Evolutionary conservation across 2,888 invertebrate species (phyloP).

Genomic region (Andrena fulva): DNA sequence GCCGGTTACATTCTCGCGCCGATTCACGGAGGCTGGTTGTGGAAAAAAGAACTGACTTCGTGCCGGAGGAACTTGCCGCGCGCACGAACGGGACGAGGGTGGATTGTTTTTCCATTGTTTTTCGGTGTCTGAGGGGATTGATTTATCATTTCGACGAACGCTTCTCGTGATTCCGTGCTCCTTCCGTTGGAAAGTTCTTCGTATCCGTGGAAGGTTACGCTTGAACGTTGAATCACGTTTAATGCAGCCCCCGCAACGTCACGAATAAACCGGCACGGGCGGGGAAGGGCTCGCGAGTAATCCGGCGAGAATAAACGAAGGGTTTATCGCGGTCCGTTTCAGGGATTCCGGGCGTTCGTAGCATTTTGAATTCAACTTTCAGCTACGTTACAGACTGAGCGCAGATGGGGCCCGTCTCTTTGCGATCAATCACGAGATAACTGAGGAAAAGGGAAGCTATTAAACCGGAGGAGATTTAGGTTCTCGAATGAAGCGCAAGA

Average conservation of each 20-base stretch:
- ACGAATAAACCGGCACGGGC: constrained; percentile 22
- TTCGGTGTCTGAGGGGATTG: not conserved
- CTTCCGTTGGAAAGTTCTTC: not conserved
- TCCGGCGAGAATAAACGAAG: constrained; percentile 61
- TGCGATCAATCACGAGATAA: constrained; percentile 65
- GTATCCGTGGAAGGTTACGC: constrained; percentile 24
- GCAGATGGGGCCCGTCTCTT: constrained; percentile 38
- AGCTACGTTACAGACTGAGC: constrained; percentile 43
- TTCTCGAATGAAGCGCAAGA: constrained; percentile 56
- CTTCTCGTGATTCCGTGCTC: not conserved
- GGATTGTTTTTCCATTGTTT: not conserved
- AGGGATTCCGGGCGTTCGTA: constrained; percentile 48
- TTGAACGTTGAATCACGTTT: constrained; percentile 41
- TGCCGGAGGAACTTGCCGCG: not conserved
- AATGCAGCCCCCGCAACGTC: constrained; percentile 18
- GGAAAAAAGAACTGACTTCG: not conserved
- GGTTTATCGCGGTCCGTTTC: constrained; percentile 51
- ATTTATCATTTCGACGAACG: constrained; percentile 12
- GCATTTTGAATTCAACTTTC: constrained; percentile 63
- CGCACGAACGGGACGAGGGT: not conserved
- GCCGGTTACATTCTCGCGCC: constrained; percentile 14
- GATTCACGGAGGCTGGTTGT: not conserved
- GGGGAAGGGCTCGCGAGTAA: constrained; percentile 46
- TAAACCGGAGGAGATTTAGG: constrained; percentile 59
- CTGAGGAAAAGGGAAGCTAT: constrained; percentile 57